phyloP scores from a whole-genome alignment of 2,797 vertebrate genomes.

The Iguana delicatissima region DNA sequence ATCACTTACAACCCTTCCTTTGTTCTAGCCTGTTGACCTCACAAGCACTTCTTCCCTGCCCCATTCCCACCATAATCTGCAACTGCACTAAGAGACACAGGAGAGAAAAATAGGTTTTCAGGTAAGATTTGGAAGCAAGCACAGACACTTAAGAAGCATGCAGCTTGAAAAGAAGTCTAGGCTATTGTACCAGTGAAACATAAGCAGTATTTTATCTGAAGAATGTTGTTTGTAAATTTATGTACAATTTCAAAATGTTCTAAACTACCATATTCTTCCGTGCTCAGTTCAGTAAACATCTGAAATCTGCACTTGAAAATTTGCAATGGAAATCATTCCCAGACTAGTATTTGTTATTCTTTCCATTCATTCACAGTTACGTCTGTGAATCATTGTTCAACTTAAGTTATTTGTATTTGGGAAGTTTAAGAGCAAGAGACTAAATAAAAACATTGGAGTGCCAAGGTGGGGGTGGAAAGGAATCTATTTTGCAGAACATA shows the following conservation, averaged over 20 bases:
- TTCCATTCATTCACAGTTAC: constrained; percentile 48
- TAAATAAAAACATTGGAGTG: constrained; percentile 39
- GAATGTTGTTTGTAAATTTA: not conserved
- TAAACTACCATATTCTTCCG: not conserved
- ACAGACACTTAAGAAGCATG: constrained; percentile 11
- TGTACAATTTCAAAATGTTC: constrained; percentile 33
- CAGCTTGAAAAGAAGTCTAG: not conserved
- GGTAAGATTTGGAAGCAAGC: not conserved
- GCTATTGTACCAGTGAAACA: not conserved
- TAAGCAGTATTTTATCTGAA: not conserved
- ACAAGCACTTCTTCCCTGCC: not conserved
- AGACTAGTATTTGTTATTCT: constrained; percentile 48
- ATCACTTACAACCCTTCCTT: constrained; percentile 4
- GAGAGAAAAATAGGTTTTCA: constrained; percentile 1
- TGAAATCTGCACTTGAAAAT: constrained; percentile 40
- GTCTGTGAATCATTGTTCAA: constrained; percentile 53
- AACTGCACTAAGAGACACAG: constrained; percentile 4
- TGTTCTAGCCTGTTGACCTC: not conserved
- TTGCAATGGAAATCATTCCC: constrained; percentile 33
- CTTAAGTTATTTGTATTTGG: constrained; percentile 25
- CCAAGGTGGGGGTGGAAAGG: not conserved
- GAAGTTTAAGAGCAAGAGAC: constrained; percentile 29
- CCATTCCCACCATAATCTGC: not conserved
- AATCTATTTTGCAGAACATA: constrained; percentile 36
- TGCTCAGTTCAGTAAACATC: constrained; percentile 12